Evolutionary conservation across 2,888 invertebrate genomes (phyloP), one percentile per base, ranked within the genome.

Genomic region (Dicranocentrus wangi): DNA sequence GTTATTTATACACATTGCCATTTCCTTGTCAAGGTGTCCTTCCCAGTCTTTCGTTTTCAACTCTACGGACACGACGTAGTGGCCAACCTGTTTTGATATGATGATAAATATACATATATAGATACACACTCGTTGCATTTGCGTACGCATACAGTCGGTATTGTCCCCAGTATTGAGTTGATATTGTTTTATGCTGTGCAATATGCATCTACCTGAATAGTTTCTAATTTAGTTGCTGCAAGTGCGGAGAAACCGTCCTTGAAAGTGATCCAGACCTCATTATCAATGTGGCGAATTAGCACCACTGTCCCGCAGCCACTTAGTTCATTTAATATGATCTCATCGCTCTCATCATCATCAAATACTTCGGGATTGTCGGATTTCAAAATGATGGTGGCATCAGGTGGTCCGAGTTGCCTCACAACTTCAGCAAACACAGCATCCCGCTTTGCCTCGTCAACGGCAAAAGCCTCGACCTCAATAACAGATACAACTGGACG

Each of bases 401-500:
- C 98, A 0, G 97, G 96, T 3, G 99, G 99, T 0, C 99, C 99
- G 84, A 97, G 92, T 88, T 94, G 93, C 76, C 92, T 91, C 25
- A 96, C 93, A 0, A 96, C 95, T 88, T 94, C 93, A 87, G 94
- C 93, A 88, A 98, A 95, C 1, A 96, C 93, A 86, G 91, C 90
- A 87, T 94, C 92, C 76, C 97, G 92, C 87, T 93, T 92, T 17
- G 92, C 92, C 63, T 92, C 91, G 88, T 96, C 93, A 0, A 98
- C 93, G 88, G 93, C 93, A 85, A 94, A 91, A 2, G 95, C 93
- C 88, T 98, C 96, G 13, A 97, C 91, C 89, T 97, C 96, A 87
- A 98, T 92, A 78, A 97, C 92, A 0, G 95, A 96, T 86, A 96
- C 93, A 0, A 99, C 98, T 1, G 99, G 99, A 80, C 99, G 92